phyloP scores from a whole-genome alignment of 2,797 vertebrate genomes.

The Fringilla coelebs region DNA sequence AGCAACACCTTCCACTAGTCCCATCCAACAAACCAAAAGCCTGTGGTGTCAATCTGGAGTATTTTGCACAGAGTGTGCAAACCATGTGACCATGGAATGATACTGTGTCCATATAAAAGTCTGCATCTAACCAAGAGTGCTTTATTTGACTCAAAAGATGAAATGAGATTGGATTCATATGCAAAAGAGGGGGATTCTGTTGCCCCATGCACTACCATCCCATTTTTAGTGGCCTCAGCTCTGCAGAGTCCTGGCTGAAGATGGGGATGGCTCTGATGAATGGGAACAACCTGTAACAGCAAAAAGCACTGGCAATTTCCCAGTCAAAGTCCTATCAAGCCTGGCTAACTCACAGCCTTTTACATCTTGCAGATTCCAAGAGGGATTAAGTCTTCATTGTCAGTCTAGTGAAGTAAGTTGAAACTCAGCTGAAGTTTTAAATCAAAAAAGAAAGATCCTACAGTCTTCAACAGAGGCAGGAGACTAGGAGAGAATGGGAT shows the following conservation, averaged over 20 bases:
- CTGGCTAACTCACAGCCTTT: neutral
- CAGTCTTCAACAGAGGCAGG: slow-evolving; percentile 6
- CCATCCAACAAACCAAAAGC: neutral
- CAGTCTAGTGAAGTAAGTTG: slow-evolving; percentile 37
- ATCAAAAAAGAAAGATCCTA: slow-evolving; percentile 17
- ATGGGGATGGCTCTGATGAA: neutral
- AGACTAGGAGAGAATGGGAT: slow-evolving; percentile 25
- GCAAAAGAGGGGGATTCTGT: neutral
- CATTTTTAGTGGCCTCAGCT: fast-evolving
- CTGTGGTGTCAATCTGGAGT: neutral
- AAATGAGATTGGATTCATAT: neutral
- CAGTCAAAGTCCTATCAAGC: neutral
- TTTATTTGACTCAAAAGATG: no score
- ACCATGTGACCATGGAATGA: neutral
- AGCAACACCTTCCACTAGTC: neutral
- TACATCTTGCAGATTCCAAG: slow-evolving; percentile 46
- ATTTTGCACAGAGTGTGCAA: neutral
- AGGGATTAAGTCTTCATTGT: slow-evolving; percentile 63
- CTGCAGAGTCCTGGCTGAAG: neutral
- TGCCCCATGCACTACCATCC: neutral
- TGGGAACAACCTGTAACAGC: neutral
- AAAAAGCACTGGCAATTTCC: neutral
- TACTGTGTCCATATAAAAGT: neutral
- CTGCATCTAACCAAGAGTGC: neutral
- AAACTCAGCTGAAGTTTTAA: slow-evolving; percentile 57